Evolutionary conservation across 2,113 vertebrate species (phyloP).

Genomic region (Nothoprocta pentlandii): DNA sequence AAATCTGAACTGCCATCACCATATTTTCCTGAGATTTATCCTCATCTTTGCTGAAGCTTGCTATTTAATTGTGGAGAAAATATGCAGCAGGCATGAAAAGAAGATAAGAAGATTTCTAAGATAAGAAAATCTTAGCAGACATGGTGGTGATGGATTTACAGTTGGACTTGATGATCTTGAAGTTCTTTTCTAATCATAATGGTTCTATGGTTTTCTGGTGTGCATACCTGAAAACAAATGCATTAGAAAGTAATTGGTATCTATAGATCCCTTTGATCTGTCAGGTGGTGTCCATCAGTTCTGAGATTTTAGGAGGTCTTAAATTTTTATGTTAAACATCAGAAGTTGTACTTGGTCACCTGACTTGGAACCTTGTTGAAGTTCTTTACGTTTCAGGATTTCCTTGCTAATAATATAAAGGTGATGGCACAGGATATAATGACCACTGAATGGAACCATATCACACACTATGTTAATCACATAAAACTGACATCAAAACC

Average conservation of each 20-base stretch:
- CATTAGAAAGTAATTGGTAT: neutral
- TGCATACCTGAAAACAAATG: neutral
- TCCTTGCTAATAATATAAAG: neutral
- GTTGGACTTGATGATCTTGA: too few relatives aligned
- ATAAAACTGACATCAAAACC: neutral
- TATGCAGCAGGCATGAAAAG: neutral
- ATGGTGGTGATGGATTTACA: too few relatives aligned
- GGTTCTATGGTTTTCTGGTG: neutral
- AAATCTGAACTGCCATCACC: neutral
- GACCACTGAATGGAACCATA: neutral
- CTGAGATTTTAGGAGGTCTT: neutral
- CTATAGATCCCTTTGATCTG: neutral
- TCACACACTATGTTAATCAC: neutral
- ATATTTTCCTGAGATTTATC: neutral
- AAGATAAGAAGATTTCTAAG: too few relatives aligned
- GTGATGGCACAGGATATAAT: neutral
- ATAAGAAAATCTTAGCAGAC: too few relatives aligned
- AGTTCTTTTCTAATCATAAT: too few relatives aligned
- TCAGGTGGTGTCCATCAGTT: neutral
- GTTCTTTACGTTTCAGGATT: neutral
- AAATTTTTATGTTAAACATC: neutral
- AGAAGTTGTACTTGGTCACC: neutral
- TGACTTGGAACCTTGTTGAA: neutral
- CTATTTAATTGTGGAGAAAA: neutral
- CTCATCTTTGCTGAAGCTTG: neutral